phyloP scores from a whole-genome alignment of 2,797 vertebrate genomes.

The Artibeus lituratus region DNA sequence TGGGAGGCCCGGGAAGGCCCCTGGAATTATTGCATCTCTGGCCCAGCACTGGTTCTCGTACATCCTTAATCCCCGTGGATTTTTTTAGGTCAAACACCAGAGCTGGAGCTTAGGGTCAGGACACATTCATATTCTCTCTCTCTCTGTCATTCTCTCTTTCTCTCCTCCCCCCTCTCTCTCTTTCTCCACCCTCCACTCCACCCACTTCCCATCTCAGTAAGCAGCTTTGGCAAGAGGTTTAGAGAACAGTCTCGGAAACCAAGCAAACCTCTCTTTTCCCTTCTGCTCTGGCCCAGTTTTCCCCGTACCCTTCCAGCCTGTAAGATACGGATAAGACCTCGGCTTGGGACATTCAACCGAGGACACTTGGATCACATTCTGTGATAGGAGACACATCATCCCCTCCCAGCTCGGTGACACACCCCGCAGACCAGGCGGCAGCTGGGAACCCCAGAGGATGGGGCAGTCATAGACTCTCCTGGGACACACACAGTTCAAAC shows the following conservation, averaged over 20 bases:
- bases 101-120: constrained; percentile 43
- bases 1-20: neutral
- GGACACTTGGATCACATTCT: constrained; percentile 43
- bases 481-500: neutral
- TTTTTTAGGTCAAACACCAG: constrained; percentile 69
- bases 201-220: constrained; percentile 34
- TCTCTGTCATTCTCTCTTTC: neutral
- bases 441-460: neutral
- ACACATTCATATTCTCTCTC: neutral
- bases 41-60: neutral
- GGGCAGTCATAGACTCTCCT: neutral
- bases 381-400: constrained; percentile 17
- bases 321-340: constrained; percentile 1
- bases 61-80: constrained; percentile 62
- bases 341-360: neutral
- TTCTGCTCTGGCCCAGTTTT: constrained; percentile 39
- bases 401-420: neutral
- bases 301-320: neutral
- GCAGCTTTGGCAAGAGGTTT: constrained; percentile 65
- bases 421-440: neutral
- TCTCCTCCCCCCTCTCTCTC: too few relatives aligned
- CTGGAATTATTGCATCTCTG: neutral
- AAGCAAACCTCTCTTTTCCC: neutral
- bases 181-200: neutral
- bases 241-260: constrained; percentile 47